Percentiles rank a stretch among this genome's conserved stretches.
Evolutionary conservation across 2,797 vertebrate species (phyloP).

Genomic region (Bradypodion pumilum): DNA sequence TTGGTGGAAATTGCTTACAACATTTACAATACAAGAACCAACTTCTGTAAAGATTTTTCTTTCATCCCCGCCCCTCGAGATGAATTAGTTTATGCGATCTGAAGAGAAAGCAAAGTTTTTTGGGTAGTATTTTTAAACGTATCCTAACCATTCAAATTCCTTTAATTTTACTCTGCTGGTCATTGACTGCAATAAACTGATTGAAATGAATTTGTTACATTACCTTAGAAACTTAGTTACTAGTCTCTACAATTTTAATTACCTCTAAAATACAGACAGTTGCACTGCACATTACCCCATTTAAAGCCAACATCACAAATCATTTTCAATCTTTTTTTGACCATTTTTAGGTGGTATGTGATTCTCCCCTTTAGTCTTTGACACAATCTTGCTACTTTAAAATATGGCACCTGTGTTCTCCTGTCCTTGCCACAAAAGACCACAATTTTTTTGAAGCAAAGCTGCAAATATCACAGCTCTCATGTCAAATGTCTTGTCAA

Average conservation of each 20-base stretch:
- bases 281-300: background rate
- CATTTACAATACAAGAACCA: background rate
- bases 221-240: background rate
- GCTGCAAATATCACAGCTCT: slow-evolving; percentile 57
- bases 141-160: no score
- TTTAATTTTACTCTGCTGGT: no score
- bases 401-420: slow-evolving; percentile 31
- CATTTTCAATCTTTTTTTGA: background rate
- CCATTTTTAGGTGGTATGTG: background rate
- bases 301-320: background rate
- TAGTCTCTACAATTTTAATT: background rate
- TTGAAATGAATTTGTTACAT: no score
- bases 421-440: slow-evolving; percentile 43
- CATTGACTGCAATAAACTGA: no score
- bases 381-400: slow-evolving; percentile 13
- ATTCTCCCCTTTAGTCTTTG: slow-evolving; percentile 38
- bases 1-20: background rate
- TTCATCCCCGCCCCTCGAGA: no score
- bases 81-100: no score
- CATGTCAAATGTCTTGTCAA: slow-evolving; percentile 57
- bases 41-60: no score
- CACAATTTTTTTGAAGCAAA: slow-evolving; percentile 57
- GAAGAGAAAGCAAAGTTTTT: no score
- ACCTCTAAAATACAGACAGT: background rate
- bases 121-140: no score